phyloP scores from a whole-genome alignment of 2,797 vertebrate genomes.

The Crenichthys baileyi region DNA sequence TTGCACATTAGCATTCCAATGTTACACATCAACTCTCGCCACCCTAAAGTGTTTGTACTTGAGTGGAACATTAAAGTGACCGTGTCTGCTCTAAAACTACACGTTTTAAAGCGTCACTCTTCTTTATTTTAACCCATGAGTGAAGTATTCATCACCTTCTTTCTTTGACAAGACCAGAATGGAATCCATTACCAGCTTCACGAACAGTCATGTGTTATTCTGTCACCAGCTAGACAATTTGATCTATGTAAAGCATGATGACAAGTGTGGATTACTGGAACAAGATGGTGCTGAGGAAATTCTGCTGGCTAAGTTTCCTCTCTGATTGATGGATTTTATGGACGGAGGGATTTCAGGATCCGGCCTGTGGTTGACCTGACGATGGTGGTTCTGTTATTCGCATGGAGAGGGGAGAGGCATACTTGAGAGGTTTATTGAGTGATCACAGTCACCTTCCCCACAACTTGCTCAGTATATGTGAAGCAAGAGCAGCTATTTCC shows the following conservation, averaged over 20 bases:
- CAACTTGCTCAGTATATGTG: slow-evolving; percentile 6
- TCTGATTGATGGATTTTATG: slow-evolving; percentile 15
- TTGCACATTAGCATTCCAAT: not conserved
- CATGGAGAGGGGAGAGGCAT: not conserved
- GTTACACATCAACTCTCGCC: not conserved
- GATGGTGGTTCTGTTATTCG: not conserved
- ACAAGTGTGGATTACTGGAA: slow-evolving; percentile 22
- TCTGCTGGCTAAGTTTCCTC: slow-evolving; percentile 4
- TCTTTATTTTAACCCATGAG: not conserved
- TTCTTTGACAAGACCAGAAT: slow-evolving; percentile 13
- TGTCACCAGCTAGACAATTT: slow-evolving; percentile 6
- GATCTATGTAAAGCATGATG: slow-evolving; percentile 15
- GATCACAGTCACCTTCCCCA: slow-evolving; percentile 21
- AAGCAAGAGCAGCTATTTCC: not conserved
- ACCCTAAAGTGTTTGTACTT: not conserved
- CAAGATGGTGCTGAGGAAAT: not conserved
- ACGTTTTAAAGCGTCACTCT: not conserved
- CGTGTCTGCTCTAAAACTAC: not conserved
- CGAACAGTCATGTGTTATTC: not conserved
- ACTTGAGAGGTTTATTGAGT: slow-evolving; percentile 7
- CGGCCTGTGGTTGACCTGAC: not conserved
- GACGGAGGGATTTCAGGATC: slow-evolving; percentile 1
- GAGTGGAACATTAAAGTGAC: not conserved
- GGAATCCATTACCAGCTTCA: slow-evolving; percentile 1
- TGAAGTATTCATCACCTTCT: not conserved